phyloP scores from a whole-genome alignment of 2,888 invertebrate genomes.

The Drosophila yooni region DNA sequence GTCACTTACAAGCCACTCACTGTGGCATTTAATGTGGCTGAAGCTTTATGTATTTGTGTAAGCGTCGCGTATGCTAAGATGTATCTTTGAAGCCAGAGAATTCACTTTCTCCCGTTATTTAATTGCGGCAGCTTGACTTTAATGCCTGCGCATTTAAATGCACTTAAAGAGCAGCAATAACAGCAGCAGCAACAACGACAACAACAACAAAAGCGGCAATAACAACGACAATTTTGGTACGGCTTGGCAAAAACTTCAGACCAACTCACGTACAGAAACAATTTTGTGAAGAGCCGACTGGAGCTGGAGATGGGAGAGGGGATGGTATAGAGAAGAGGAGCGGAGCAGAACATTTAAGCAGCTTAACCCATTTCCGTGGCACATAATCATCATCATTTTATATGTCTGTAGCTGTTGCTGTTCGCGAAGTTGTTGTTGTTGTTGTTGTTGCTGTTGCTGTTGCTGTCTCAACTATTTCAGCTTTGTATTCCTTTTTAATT shows the following conservation, averaged over 20 bases:
- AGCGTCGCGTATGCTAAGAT: conserved; percentile 40
- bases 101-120: conserved; percentile 71
- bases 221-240: conserved; percentile 28
- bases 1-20: conserved; percentile 25
- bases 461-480: conserved; percentile 58
- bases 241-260: conserved; percentile 35
- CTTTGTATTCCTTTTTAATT: conserved; percentile 63
- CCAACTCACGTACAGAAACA: conserved; percentile 64
- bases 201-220: conserved; percentile 9
- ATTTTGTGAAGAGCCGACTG: conserved; percentile 33
- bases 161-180: conserved; percentile 53
- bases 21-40: conserved; percentile 20
- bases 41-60: background rate
- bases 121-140: conserved; percentile 75
- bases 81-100: conserved; percentile 33
- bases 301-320: background rate
- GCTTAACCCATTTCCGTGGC: conserved; percentile 80
- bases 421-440: conserved; percentile 14
- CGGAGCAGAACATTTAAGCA: conserved; percentile 74
- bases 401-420: conserved; percentile 26
- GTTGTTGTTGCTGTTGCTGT: conserved; percentile 32
- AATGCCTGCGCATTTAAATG: conserved; percentile 73
- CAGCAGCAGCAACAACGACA: conserved; percentile 6
- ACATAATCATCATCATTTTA: conserved; percentile 73
- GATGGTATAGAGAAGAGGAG: conserved; percentile 3